Evolutionary conservation across 2,113 vertebrate species (phyloP).

Genomic region (Tinamus guttatus): DNA sequence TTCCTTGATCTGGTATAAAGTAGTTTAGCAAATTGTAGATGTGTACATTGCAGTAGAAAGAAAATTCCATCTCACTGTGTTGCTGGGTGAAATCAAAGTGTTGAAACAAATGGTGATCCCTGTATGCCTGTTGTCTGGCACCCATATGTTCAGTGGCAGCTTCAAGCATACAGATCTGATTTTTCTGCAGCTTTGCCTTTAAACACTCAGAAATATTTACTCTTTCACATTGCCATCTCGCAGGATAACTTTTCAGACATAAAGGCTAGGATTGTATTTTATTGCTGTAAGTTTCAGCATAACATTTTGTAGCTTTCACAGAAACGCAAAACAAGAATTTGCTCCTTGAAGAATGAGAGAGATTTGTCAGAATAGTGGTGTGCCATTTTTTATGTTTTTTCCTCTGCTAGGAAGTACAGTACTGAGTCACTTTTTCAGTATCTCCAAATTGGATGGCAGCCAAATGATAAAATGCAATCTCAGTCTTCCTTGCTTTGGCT

Average conservation of each 20-base stretch:
- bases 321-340: background rate
- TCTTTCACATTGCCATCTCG: background rate
- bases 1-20: background rate
- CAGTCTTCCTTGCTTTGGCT: background rate
- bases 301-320: background rate
- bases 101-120: background rate
- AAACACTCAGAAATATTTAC: background rate
- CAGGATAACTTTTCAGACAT: conserved; percentile 41
- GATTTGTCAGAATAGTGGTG: background rate
- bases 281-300: background rate
- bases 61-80: background rate
- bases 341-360: background rate
- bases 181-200: conserved; percentile 56
- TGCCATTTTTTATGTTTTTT: background rate
- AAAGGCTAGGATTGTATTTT: conserved; percentile 31
- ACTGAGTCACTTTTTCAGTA: background rate
- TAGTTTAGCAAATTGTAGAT: background rate
- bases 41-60: background rate
- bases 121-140: background rate
- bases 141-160: conserved; percentile 37
- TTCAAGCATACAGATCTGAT: conserved; percentile 13
- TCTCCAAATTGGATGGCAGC: background rate
- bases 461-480: background rate
- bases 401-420: background rate
- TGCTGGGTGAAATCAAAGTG: background rate